Conservation (phyloP, 2,797 vertebrate genomes). For the Anas georgica region DNA sequence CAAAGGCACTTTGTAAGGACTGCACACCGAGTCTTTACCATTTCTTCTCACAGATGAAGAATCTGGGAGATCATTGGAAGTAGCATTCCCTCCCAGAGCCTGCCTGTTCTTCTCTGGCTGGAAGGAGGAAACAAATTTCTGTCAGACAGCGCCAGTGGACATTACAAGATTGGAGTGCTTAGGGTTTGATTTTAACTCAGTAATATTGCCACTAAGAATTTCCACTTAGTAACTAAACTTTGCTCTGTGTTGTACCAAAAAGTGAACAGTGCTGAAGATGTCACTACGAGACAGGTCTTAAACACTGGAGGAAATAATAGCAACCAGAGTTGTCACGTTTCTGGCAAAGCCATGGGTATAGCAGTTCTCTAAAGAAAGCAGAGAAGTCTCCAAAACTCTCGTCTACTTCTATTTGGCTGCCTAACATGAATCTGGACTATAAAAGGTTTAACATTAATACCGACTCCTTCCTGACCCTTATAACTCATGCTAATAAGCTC, state of each 20-base stretch:
- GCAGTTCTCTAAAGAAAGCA: not conserved
- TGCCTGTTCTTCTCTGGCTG: not conserved
- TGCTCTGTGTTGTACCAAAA: not conserved
- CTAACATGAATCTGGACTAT: not conserved
- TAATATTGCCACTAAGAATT: not conserved
- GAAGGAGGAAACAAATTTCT: not conserved
- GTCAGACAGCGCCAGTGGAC: not conserved
- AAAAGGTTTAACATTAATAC: slow-evolving; percentile 20
- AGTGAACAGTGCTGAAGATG: not conserved
- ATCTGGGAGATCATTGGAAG: not conserved
- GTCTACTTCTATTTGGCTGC: slow-evolving; percentile 6
- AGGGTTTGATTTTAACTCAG: not conserved
- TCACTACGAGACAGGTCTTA: not conserved
- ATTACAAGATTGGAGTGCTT: not conserved
- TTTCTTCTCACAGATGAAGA: not conserved
- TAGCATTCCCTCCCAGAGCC: not conserved
- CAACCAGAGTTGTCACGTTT: not conserved
- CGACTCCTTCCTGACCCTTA: slow-evolving; percentile 27
- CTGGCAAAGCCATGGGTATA: not conserved
- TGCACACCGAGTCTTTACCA: not conserved
- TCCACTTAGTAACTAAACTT: not conserved
- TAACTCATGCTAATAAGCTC: slow-evolving; percentile 47
- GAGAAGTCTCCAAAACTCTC: not conserved
- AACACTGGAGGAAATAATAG: not conserved
- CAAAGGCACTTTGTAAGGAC: not conserved